A percentile compares a stretch with the other conserved stretches of the same genome.
Conservation (phyloP, 2,888 invertebrate genomes). For the Boloria selene region DNA sequence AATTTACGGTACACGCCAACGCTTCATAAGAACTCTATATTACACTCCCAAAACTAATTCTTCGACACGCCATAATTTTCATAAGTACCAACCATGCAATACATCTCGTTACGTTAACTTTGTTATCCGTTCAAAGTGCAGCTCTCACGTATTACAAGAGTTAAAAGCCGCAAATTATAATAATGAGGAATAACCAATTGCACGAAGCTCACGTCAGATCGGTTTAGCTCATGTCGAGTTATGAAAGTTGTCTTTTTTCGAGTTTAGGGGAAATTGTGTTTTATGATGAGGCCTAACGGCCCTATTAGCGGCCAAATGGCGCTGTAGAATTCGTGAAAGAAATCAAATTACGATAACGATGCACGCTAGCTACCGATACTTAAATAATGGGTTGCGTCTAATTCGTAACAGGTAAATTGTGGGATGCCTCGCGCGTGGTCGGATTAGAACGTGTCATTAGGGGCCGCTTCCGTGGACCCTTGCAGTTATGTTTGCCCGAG, state of each 20-base stretch:
- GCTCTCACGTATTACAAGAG: conserved; percentile 49
- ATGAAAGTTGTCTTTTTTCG: conserved; percentile 55
- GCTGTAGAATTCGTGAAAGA: conserved; percentile 67
- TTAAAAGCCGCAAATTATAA: conserved; percentile 66
- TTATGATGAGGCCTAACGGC: conserved; percentile 60
- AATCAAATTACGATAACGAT: conserved; percentile 79
- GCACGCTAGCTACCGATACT: conserved; percentile 76
- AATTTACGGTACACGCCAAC: conserved; percentile 40
- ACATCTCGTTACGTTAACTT: conserved; percentile 34
- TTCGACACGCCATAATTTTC: conserved; percentile 54
- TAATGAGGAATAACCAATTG: conserved; percentile 76
- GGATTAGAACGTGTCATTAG: conserved; percentile 66
- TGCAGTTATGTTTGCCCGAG: conserved; percentile 68
- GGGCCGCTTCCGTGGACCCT: conserved; percentile 40
- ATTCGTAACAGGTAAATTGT: conserved; percentile 76
- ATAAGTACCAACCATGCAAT: conserved; percentile 32
- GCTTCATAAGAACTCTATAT: conserved; percentile 29
- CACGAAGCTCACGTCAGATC: conserved; percentile 75
- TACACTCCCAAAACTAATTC: conserved; percentile 39
- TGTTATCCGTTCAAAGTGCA: conserved; percentile 23
- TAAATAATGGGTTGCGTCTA: conserved; percentile 77
- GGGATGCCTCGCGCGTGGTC: conserved; percentile 68
- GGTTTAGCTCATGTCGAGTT: conserved; percentile 64
- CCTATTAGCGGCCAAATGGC: conserved; percentile 75
- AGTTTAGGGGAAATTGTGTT: conserved; percentile 65